These are phyloP conservation scores for Ptychochromis oligacanthus DNA, from an alignment of 2,113 vertebrate species.

Conservation along the genomic window DNA sequence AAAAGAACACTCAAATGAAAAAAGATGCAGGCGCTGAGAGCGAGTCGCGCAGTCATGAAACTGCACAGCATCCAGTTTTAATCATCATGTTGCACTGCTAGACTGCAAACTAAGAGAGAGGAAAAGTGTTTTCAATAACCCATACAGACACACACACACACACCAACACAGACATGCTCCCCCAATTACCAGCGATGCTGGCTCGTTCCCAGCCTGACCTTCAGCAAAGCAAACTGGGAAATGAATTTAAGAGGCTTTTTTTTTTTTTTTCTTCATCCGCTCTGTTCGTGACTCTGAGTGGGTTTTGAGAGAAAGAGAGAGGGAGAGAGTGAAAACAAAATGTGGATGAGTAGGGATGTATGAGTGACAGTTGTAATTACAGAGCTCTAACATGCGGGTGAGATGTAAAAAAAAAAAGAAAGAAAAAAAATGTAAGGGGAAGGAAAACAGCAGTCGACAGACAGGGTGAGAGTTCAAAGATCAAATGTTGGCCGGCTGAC, in stretches of 20 bases:
- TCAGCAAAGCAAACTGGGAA: conserved; percentile 60
- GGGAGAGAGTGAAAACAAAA: conserved; percentile 40
- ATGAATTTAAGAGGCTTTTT: conserved; percentile 54
- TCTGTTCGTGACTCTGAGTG: conserved; percentile 45
- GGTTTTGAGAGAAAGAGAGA: conserved; percentile 24
- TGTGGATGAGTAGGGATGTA: conserved; percentile 8
- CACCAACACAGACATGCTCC: conserved; percentile 11
- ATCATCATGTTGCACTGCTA: conserved; percentile 49
- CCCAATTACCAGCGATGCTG: conserved; percentile 64
- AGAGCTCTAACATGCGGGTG: conserved; percentile 40
- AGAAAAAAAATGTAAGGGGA: background rate
- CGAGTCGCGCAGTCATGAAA: conserved; percentile 32
- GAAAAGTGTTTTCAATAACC: conserved; percentile 65
- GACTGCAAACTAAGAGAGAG: conserved; percentile 49
- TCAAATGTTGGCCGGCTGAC: conserved; percentile 61
- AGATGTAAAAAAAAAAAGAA: conserved; percentile 26
- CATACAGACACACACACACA: background rate
- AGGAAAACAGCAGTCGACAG: conserved; percentile 60
- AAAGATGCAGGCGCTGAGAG: background rate
- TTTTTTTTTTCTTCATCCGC: conserved; percentile 23
- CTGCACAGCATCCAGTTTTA: conserved; percentile 56
- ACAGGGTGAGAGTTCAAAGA: conserved; percentile 60
- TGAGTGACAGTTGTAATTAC: conserved; percentile 75
- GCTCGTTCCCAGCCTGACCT: conserved; percentile 62
- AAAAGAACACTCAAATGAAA: conserved; percentile 19